Conservation (phyloP, 2,888 invertebrate species). For the Allygus modestus region DNA sequence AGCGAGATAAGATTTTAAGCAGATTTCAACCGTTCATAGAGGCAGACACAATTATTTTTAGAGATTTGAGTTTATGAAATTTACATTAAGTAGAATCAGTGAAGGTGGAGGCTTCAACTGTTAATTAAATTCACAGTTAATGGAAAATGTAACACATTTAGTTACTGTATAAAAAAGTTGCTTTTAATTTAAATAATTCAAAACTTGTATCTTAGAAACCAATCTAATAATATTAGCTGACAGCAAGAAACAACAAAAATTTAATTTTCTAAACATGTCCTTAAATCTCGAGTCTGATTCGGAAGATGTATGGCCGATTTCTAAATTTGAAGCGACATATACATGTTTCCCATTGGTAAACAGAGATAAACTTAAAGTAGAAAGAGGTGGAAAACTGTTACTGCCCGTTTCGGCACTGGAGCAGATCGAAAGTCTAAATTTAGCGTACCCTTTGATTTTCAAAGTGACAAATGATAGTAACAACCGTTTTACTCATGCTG, state of each 20-base stretch:
- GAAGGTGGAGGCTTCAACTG: too few species aligned
- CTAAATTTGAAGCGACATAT: conserved; percentile 19
- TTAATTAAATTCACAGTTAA: too few species aligned
- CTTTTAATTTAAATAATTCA: not conserved
- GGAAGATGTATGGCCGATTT: not conserved
- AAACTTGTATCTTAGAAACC: conserved; percentile 10
- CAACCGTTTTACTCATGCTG: conserved; percentile 22
- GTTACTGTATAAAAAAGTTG: too few species aligned
- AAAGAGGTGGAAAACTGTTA: conserved; percentile 37
- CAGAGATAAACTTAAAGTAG: not conserved
- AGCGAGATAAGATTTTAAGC: too few species aligned
- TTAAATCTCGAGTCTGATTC: not conserved
- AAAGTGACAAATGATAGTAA: conserved; percentile 26
- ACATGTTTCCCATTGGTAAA: conserved; percentile 22
- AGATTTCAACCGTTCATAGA: too few species aligned
- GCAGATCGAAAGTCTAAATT: not conserved
- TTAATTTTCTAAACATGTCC: not conserved
- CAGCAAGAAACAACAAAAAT: not conserved
- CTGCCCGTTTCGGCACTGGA: conserved; percentile 32
- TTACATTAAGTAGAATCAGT: too few species aligned
- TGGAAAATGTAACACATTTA: too few species aligned
- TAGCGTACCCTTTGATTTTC: conserved; percentile 30
- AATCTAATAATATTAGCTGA: not conserved
- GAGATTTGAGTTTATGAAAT: too few species aligned
- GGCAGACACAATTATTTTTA: too few species aligned